Evolutionary conservation across 2,113 vertebrate species (phyloP).

Genomic region (Archocentrus centrarchus): DNA sequence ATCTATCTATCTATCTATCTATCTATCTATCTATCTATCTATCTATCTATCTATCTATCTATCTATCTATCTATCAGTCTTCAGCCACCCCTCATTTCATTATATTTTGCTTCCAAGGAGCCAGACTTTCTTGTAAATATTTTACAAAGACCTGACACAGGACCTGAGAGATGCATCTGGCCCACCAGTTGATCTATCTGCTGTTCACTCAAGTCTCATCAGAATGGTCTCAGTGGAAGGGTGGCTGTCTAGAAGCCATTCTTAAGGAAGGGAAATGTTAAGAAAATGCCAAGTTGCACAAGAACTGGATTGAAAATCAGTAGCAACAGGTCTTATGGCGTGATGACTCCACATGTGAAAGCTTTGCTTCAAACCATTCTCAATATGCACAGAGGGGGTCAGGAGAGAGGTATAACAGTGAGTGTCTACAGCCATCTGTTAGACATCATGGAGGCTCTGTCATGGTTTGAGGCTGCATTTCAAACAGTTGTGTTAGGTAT

Average conservation of each 20-base stretch:
- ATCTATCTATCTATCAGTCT: background rate
- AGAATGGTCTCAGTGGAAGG: background rate
- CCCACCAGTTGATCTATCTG: background rate
- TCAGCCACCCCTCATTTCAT: background rate
- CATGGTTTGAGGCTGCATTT: background rate
- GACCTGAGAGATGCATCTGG: background rate
- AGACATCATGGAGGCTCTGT: background rate
- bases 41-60: background rate
- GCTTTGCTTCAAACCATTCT: background rate
- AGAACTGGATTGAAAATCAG: background rate
- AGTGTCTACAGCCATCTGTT: background rate
- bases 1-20: background rate
- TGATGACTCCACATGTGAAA: background rate
- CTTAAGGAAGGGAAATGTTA: background rate
- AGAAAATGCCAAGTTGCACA: background rate
- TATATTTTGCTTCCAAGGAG: background rate
- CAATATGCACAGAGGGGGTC: background rate
- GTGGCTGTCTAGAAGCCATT: slow-evolving; percentile 2
- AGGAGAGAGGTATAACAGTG: background rate
- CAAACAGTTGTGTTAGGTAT: background rate
- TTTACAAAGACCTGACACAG: background rate
- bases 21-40: background rate
- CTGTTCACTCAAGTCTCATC: background rate
- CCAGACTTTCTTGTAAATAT: background rate
- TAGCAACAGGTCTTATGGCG: background rate